Conservation (phyloP, 2,113 vertebrate species). For the Junco hyemalis region DNA sequence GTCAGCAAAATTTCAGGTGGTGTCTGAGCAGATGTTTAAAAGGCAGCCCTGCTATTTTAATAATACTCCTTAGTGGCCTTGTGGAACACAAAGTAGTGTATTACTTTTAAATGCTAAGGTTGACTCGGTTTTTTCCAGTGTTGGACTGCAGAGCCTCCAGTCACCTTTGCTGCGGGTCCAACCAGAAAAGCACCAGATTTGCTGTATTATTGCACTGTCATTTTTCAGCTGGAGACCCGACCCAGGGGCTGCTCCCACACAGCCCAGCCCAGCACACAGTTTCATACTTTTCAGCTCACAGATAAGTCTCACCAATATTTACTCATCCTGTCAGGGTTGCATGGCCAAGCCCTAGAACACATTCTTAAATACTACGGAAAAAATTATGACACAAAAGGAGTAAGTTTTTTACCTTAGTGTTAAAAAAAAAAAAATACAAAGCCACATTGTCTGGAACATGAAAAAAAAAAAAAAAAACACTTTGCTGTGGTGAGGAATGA, state of each 20-base stretch:
- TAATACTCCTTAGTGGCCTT: not conserved
- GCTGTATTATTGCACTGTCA: not conserved
- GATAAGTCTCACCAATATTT: not conserved
- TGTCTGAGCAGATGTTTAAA: not conserved
- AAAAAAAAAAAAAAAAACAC: not conserved
- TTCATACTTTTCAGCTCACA: not conserved
- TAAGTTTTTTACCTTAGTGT: not conserved
- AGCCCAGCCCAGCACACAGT: not conserved
- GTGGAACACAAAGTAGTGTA: not conserved
- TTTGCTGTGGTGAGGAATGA: not conserved
- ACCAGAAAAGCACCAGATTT: not conserved
- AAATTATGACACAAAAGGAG: not conserved
- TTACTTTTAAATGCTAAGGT: not conserved
- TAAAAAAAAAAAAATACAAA: not conserved
- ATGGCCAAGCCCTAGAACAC: not conserved
- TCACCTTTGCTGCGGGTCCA: not conserved
- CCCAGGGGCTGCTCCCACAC: not conserved
- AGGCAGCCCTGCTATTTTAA: not conserved
- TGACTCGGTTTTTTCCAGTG: not conserved
- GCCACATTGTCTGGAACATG: not conserved
- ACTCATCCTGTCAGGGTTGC: not conserved
- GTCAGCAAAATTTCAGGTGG: not conserved
- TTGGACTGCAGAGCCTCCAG: not conserved
- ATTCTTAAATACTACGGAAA: not conserved
- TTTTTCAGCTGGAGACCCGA: not conserved